Evolutionary conservation across 2,888 invertebrate genomes (phyloP), one percentile per base, ranked within the genome.

Genomic region (Ypsolopha sequella): DNA sequence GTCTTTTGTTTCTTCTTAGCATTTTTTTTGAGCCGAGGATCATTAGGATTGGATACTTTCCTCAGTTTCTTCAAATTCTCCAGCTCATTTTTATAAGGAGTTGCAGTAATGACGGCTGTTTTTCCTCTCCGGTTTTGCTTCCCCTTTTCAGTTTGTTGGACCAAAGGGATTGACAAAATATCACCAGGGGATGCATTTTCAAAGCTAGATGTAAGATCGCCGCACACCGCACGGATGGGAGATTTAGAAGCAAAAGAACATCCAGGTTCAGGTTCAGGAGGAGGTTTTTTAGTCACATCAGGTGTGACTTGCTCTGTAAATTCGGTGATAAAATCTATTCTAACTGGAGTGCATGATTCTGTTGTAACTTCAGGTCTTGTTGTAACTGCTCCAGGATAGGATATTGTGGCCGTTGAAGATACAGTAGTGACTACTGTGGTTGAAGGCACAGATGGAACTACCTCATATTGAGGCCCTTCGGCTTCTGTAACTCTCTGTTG

Each of bases 51-150:
- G 24, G 4, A 24, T 24, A 41, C 52, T 41, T 60, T 58, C 52
- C 54, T 56, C 45, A 55, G 53, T 56, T 58, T 51, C 56, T 59
- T 54, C 45, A 52, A n/a, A 41, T 58, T 55, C 50, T 56, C 56
- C 48, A 56, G 41, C 52, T 63, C 58, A 39, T 59, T 59, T 60
- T 62, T 61, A 54, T 60, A 58, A 11, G 57, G 56, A 14, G 58
- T 57, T 51, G 58, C 60, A 52, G 58, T 60, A 13, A 60, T 52
- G 11, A 63, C 52, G 34, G 54, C 59, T 48, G 62, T 59, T 60
- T 62, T 62, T 36, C 59, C 61, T 60, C 60, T 50, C 35, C 58
- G 58, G 41, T 54, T 56, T 33, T 57, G 24, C 41, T 60, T 60
- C 50, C 60, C 59, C 34, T 51, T 55, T 56, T 60, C 45, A 41